Percentiles rank a stretch among this genome's conserved stretches.
Conservation (phyloP, 2,113 vertebrate genomes). For the Enhydra lutris region DNA sequence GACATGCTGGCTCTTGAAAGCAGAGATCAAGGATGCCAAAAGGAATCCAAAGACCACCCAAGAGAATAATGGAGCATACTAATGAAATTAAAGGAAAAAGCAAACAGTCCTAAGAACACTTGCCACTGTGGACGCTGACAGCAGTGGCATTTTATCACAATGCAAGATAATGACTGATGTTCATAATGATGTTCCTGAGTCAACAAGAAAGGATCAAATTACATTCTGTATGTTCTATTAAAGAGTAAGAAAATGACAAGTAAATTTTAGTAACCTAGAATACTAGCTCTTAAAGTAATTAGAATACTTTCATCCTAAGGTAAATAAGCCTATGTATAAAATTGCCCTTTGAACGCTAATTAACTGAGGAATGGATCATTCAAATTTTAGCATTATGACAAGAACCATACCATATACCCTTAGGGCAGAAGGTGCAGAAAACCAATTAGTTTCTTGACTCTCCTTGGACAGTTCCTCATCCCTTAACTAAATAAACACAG, state of each 20-base stretch:
- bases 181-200: neutral
- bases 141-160: constrained; percentile 19
- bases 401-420: constrained; percentile 92
- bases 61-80: neutral
- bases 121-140: neutral
- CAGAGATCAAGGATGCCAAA: neutral
- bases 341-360: neutral
- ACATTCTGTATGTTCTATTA: neutral
- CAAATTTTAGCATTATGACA: neutral
- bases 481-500: constrained; percentile 87
- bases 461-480: constrained; percentile 99
- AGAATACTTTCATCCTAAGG: neutral
- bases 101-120: neutral
- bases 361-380: neutral
- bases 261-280: neutral
- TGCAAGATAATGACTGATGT: neutral
- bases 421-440: constrained; percentile 97
- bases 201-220: neutral
- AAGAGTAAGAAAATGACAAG: neutral
- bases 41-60: neutral
- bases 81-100: neutral
- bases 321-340: constrained; percentile 2
- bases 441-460: constrained; percentile 99
- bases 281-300: neutral
- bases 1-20: neutral